Base-by-base conservation (phyloP, 2,797 vertebrate species). In the Smutsia temminckii region DNA sequence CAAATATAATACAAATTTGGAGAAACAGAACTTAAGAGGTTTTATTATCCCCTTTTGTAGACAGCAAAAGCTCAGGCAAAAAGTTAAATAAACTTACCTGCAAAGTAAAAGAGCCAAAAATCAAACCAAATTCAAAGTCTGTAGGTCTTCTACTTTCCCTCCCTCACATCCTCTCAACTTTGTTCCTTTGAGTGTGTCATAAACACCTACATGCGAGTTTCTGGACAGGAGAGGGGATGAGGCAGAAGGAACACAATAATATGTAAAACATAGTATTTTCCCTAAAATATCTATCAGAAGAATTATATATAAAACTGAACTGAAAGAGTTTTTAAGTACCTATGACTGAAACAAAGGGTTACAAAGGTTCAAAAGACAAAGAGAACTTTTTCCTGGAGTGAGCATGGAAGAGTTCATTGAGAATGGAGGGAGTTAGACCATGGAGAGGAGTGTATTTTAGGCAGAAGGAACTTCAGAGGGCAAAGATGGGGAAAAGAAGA, bases 401-500 rank as follows among this genome's bases (percentile, higher is more conserved):
- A 92, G 64, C 20, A 93, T 79, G 17, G n/a, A 79, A 95, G n/a
- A 94, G 78, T 59, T 85, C 42, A 93, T 61, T 34, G 12, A 88
- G 23, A 8, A 74, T 18, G 25, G 68, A 95, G 27, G 8, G 12
- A 93, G 18, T 37, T 78, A 85, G 25, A 63, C n/a, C 37, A 64
- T 2, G 53, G 4, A 75, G 74, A 61, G 10, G 12, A 83, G 8
- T 37, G 5, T 27, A n/a, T 89, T 90, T 90, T 59, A 68, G 55
- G 63, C 32, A 97, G n/a, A 89, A 94, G 9, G 32, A 85, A 92
- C 51, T 93, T 84, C 57, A 85, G 20, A 61, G 14, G 89, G 49
- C 57, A 68, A 69, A 92, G 12, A 6, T 34, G 66, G 32, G 11
- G 10, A 64, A 88, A 46, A 68, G 25, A 88, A 25, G 4, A 92